Conservation (phyloP, 2,797 vertebrate species). For the Alosa sapidissima region DNA sequence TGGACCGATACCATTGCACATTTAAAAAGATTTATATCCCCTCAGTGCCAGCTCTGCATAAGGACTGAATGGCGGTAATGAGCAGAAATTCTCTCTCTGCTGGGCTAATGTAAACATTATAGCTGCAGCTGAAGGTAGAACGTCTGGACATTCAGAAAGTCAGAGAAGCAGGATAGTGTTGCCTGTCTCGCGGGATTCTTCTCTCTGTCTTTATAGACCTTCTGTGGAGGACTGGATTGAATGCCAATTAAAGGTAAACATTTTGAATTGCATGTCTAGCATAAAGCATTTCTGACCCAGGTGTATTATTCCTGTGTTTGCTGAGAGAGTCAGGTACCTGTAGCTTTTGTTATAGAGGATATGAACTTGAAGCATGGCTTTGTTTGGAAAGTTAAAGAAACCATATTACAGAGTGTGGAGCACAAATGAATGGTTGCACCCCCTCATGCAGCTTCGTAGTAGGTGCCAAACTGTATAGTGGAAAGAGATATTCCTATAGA, state of each 20-base stretch:
- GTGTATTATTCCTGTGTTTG: background rate
- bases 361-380: background rate
- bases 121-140: background rate
- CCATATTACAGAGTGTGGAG: background rate
- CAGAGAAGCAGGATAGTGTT: background rate
- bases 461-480: background rate
- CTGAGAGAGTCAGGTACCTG: background rate
- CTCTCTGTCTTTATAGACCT: background rate
- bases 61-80: slow-evolving; percentile 42
- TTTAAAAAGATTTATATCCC: slow-evolving; percentile 48
- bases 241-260: background rate
- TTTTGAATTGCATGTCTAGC: background rate
- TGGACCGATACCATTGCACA: background rate
- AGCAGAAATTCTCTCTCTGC: slow-evolving; percentile 14
- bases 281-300: background rate
- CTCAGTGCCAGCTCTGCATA: slow-evolving; percentile 32
- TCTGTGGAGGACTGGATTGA: background rate
- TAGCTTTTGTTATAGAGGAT: background rate
- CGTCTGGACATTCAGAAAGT: slow-evolving; percentile 22
- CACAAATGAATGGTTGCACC: background rate
- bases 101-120: slow-evolving; percentile 22
- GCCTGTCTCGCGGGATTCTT: background rate
- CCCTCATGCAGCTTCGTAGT: background rate
- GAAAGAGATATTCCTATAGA: background rate
- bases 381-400: background rate